Evolutionary conservation across 1,140 invertebrate genomes (phyloP).

Genomic region (Drosophila jambulina): DNA sequence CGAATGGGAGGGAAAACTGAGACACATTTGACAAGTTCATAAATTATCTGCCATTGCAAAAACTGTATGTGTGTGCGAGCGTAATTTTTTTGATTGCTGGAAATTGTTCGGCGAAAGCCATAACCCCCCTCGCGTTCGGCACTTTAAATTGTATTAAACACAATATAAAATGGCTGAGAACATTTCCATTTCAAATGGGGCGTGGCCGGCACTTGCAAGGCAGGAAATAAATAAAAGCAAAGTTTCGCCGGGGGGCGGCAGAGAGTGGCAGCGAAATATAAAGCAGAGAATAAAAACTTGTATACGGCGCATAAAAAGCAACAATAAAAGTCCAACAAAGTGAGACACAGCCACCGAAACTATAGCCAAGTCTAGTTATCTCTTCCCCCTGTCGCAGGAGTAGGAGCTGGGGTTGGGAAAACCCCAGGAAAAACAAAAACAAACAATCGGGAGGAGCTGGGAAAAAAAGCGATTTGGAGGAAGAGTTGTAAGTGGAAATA

Average conservation of each 20-base stretch:
- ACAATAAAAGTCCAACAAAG: conserved; percentile 47
- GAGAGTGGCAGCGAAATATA: conserved; percentile 14
- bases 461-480: conserved; percentile 14
- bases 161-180: conserved; percentile 44
- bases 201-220: conserved; percentile 46
- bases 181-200: conserved; percentile 45
- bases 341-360: conserved; percentile 44
- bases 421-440: conserved; percentile 15
- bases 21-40: conserved; percentile 64
- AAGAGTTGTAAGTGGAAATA: conserved; percentile 43
- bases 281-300: conserved; percentile 42
- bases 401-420: background rate
- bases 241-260: conserved; percentile 24
- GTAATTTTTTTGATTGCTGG: conserved; percentile 36
- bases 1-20: conserved; percentile 18
- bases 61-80: conserved; percentile 20
- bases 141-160: conserved; percentile 54
- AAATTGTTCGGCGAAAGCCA: conserved; percentile 36
- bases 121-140: background rate
- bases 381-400: background rate
- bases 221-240: conserved; percentile 47
- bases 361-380: conserved; percentile 39
- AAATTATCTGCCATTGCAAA: conserved; percentile 40
- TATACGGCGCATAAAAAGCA: conserved; percentile 35
- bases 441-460: conserved; percentile 3